Evolutionary conservation across 2,797 vertebrate species (phyloP), one percentile per base, ranked within the genome.

Genomic region (Hybognathus amarus): DNA sequence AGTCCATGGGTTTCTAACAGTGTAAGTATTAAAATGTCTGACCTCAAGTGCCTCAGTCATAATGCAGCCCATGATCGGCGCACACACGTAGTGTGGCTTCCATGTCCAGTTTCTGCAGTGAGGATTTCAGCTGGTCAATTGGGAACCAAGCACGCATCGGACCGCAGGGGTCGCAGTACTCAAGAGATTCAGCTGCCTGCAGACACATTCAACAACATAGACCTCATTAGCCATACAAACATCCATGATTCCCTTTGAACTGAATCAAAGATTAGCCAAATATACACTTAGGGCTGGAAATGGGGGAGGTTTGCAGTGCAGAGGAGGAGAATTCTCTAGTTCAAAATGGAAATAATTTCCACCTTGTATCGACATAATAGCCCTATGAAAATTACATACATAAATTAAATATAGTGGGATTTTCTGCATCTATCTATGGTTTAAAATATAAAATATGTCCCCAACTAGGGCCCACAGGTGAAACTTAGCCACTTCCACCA

Each of bases 21-120:
- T 24, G n/a, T 2, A 17, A 70, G 27, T 67, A 52, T n/a, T 42
- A 30, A 56, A 18, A 68, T 40, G 56, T 71, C 91, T 90, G 79
- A 98, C 98, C 97, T 99, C 98, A 6, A 99, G 91, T 17, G 98
- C 98, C 89, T 99, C 98, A 0, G 98, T 99, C 98, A 99, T 99
- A 90, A 99, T 97, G 92, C 98, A 99, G 67, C 98, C 98, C 98
- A 99, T 99, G 2, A 99, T n/a, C 97, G 11, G 98, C 98, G 90
- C 98, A 99, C 84, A 99, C 92, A 0, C 98, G 92, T 67, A 99
- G 91, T 0, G 97, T 99, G 74, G 94, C 94, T 88, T 98, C 98
- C 30, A 97, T 98, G 89, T 99, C 97, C 86, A 98, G 91, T 77
- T 97, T 99, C 89, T 97, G 96, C 71, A 99, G 91, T 0, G 98